Percentiles rank a stretch among this genome's conserved stretches.
Evolutionary conservation across 2,888 invertebrate species (phyloP).

Genomic region (Mimachlamys varia): DNA sequence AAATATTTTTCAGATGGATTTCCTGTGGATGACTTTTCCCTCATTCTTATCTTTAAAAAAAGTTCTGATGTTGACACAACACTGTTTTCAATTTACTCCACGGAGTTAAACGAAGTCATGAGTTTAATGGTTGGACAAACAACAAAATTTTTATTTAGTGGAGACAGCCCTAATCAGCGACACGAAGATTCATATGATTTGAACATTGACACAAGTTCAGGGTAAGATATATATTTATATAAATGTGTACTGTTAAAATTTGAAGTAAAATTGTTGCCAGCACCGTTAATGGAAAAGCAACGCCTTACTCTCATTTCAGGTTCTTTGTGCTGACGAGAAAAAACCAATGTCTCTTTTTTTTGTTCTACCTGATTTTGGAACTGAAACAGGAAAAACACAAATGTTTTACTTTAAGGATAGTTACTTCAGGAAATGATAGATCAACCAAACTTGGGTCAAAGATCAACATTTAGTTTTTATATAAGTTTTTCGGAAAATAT

Average conservation of each 20-base stretch:
- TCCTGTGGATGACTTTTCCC: slow-evolving; percentile 13
- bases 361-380: too few species aligned
- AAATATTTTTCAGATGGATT: neutral
- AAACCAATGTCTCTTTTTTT: too few species aligned
- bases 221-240: neutral
- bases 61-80: neutral
- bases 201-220: slow-evolving; percentile 7
- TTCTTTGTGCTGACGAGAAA: too few species aligned
- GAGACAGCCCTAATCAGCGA: neutral
- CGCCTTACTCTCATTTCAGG: too few species aligned
- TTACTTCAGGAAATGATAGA: too few species aligned
- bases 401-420: too few species aligned
- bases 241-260: neutral
- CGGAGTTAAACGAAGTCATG: neutral
- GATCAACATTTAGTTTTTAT: too few species aligned
- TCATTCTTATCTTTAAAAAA: slow-evolving; percentile 31
- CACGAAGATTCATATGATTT: neutral
- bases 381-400: too few species aligned
- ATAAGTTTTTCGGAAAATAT: too few species aligned
- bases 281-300: too few species aligned
- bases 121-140: slow-evolving; percentile 13
- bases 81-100: slow-evolving; percentile 27
- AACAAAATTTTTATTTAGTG: neutral
- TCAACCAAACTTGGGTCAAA: too few species aligned
- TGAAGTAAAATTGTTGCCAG: too few species aligned